These are phyloP conservation scores for Phenganax subtilis DNA, from an alignment of 92 coral and sea anemone species.

Conservation along the genomic window DNA sequence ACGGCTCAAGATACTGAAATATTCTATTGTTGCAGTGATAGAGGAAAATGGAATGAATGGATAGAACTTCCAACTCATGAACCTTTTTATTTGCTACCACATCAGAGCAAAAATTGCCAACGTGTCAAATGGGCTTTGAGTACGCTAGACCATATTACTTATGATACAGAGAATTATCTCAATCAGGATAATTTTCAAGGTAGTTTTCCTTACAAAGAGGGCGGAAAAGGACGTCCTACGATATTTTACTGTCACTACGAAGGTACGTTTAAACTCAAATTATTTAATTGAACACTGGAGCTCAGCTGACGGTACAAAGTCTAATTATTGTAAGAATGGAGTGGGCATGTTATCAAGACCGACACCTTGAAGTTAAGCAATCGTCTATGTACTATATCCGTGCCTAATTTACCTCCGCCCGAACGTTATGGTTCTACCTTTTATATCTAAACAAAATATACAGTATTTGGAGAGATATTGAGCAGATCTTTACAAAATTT, in stretches of 20 bases:
- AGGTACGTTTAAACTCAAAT: neutral
- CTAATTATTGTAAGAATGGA: neutral
- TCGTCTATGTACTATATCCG: too few relatives aligned
- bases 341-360: neutral
- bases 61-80: constrained; percentile 19
- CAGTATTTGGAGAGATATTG: too few relatives aligned
- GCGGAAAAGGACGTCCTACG: neutral
- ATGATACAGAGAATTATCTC: neutral
- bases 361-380: neutral
- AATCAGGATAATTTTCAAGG: neutral
- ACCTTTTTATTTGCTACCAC: constrained; percentile 21
- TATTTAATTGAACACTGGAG: neutral
- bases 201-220: neutral
- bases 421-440: too few relatives aligned
- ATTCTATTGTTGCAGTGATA: constrained; percentile 19
- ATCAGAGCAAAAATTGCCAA: constrained; percentile 13
- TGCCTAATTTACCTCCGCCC: too few relatives aligned
- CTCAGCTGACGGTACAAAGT: too few relatives aligned
- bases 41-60: constrained; percentile 9
- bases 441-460: too few relatives aligned
- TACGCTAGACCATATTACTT: constrained; percentile 7
- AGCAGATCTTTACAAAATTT: too few relatives aligned
- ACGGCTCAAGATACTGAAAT: neutral
- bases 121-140: constrained; percentile 31
- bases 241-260: constrained; percentile 16